These are phyloP conservation scores for Premnoplex brunnescens DNA, from an alignment of 2,797 vertebrate species.

Conservation along the genomic window DNA sequence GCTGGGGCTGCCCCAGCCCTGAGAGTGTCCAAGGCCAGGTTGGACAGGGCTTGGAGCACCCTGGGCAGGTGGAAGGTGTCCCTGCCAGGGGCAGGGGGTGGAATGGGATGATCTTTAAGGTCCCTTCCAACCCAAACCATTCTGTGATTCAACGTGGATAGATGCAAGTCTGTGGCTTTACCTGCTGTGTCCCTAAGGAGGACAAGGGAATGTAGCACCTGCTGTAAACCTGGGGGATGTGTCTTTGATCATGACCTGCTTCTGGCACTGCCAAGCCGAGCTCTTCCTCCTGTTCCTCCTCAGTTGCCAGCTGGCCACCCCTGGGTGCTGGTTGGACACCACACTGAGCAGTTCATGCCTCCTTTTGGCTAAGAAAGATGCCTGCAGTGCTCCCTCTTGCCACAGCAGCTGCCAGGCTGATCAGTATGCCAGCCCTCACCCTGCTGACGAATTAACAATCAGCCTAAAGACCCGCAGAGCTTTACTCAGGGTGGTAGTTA, in stretches of 20 bases:
- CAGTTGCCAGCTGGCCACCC: background rate
- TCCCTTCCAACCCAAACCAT: background rate
- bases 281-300: background rate
- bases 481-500: conserved; percentile 39
- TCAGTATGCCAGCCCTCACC: background rate
- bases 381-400: background rate
- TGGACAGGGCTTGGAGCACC: background rate
- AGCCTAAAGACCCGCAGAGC: background rate
- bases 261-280: background rate
- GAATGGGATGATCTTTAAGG: background rate
- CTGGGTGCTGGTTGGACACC: background rate
- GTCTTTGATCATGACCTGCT: background rate
- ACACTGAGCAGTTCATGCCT: background rate
- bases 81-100: background rate
- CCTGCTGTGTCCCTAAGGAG: background rate
- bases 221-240: background rate
- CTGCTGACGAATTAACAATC: conserved; percentile 12
- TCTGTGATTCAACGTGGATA: background rate
- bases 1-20: background rate
- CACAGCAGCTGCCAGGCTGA: background rate
- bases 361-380: background rate
- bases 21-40: fast-evolving
- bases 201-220: background rate
- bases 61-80: background rate
- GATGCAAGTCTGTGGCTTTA: no score